These are phyloP conservation scores for Hirundo rustica DNA, from an alignment of 2,797 vertebrate species.

Conservation along the genomic window DNA sequence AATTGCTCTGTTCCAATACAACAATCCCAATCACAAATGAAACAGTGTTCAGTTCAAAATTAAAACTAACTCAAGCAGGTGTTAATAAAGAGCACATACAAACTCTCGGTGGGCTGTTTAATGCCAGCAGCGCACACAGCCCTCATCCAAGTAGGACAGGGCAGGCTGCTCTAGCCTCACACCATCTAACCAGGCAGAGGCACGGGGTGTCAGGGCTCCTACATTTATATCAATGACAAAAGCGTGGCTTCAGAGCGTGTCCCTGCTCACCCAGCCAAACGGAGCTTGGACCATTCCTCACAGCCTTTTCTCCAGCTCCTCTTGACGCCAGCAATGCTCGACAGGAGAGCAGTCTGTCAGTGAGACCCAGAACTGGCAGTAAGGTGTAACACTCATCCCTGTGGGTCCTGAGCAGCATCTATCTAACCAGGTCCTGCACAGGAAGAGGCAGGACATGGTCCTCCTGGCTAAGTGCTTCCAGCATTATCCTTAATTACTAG, in stretches of 20 bases:
- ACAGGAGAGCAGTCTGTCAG: not conserved
- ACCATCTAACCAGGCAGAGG: not conserved
- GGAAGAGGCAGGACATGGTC: not conserved
- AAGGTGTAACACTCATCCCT: not conserved
- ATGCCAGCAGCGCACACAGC: too few species aligned
- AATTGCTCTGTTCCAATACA: not conserved
- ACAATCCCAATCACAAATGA: not conserved
- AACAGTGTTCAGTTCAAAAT: not conserved
- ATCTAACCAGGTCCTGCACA: not conserved
- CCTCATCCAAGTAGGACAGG: not conserved
- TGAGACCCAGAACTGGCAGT: not conserved
- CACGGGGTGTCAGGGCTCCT: rapidly evolving
- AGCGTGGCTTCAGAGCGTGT: rapidly evolving
- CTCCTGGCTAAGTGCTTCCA: not conserved
- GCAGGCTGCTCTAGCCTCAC: not conserved
- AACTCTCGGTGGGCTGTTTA: not conserved
- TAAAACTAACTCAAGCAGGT: not conserved
- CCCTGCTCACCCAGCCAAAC: not conserved
- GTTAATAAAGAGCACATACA: not conserved
- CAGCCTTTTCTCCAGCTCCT: not conserved
- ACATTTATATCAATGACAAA: not conserved
- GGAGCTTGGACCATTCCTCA: not conserved
- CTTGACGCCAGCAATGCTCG: not conserved
- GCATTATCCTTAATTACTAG: not conserved
- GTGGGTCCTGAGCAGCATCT: not conserved